phyloP scores from a whole-genome alignment of 2,113 vertebrate species.

The Vulpes lagopus region DNA sequence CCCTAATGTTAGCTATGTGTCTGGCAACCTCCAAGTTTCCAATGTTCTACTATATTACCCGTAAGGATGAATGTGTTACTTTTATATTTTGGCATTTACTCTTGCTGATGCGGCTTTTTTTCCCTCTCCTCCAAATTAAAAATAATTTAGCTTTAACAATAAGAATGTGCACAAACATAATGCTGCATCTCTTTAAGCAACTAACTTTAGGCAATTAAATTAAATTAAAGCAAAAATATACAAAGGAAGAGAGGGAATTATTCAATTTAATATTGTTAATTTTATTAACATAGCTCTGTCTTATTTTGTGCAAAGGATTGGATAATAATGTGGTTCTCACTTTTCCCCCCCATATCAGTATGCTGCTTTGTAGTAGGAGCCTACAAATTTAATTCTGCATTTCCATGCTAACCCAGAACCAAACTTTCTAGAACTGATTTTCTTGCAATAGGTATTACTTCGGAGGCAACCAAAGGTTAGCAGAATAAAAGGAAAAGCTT shows the following conservation, averaged over 20 bases:
- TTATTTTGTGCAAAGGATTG: conserved; percentile 86
- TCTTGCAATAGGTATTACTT: conserved; percentile 65
- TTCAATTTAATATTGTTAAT: conserved; percentile 91
- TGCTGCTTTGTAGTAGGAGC: conserved; percentile 69
- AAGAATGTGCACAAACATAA: conserved; percentile 87
- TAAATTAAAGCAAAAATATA: conserved; percentile 91
- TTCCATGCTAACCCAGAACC: conserved; percentile 69
- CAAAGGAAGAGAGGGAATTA: conserved; percentile 89
- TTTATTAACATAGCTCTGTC: conserved; percentile 89
- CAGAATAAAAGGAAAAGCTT: conserved; percentile 36
- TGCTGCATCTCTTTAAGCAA: conserved; percentile 90
- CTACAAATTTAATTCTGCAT: conserved; percentile 78
- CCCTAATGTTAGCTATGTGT: conserved; percentile 97
- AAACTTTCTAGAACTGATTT: conserved; percentile 85
- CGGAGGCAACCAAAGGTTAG: conserved; percentile 5
- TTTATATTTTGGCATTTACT: conserved; percentile 94
- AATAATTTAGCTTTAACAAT: conserved; percentile 93
- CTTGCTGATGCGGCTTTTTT: conserved; percentile 90
- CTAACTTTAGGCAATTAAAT: conserved; percentile 92
- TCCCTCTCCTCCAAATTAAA: conserved; percentile 90
- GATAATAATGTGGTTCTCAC: conserved; percentile 81
- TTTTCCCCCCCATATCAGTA: conserved; percentile 61
- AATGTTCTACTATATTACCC: conserved; percentile 96
- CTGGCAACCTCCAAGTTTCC: conserved; percentile 95
- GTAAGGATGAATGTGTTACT: conserved; percentile 97